Evolutionary conservation across 2,797 vertebrate genomes (phyloP), one percentile per base, ranked within the genome.

Genomic region (Halcyon chelicuti): DNA sequence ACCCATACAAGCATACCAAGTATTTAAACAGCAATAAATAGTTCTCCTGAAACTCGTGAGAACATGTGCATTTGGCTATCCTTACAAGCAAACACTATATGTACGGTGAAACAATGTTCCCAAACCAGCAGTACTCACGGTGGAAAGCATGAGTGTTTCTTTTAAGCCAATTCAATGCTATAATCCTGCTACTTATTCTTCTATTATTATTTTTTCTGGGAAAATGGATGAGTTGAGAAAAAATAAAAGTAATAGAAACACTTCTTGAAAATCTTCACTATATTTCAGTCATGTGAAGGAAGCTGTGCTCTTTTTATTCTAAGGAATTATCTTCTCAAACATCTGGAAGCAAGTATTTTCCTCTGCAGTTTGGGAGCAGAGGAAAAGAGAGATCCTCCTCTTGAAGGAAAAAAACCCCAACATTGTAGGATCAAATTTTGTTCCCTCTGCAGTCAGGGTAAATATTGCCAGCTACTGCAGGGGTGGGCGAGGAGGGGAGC

Each of bases 11-110:
- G 57, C 39, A n/a, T 76, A 86, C 14, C 20, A 94, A 78, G 40
- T 78, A 88, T 86, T 84, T 55, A 66, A 94, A 90, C 17, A 86
- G 26, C 58, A 85, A 88, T 39, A 86, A 93, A 73, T 9, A 62
- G 37, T 63, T 60, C 73, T 94, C 14, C 73, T 70, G 39, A 75
- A 96, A 86, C 33, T 88, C 44, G 33, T 13, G 88, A 84, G 62
- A 90, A 81, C 9, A n/a, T 6, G 23, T 91, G 62, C 54, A 86
- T 58, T 93, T 12, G 65, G 37, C 39, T 65, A 44, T 6, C 19
- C 63, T 37, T 67, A 89, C 76, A 96, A 93, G 40, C 73, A 72
- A 13, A 81, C 9, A 5, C 19, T 76, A n/a, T 3, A 21, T 54
- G 33, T 61, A 91, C 2, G 44, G 31, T 54, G 14, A 88, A 84